Evolutionary conservation across 2,888 invertebrate species (phyloP).

Genomic region (Empis stercorea): DNA sequence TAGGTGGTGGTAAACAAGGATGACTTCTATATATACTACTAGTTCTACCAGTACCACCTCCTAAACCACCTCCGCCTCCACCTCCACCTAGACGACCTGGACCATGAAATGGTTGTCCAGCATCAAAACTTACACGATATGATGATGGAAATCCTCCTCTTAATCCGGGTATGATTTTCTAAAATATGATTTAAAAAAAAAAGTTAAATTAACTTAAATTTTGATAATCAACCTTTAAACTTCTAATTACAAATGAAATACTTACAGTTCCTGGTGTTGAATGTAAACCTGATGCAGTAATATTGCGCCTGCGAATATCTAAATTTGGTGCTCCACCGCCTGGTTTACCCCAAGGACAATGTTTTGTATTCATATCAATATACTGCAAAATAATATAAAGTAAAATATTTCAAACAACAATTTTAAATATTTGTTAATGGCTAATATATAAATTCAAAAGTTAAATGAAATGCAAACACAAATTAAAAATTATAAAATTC

Average conservation of each 20-base stretch:
- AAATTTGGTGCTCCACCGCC: conserved; percentile 61
- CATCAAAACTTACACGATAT: neutral
- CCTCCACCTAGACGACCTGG: neutral
- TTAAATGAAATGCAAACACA: neutral
- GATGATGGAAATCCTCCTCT: neutral
- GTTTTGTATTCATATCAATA: conserved; percentile 53
- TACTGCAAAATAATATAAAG: conserved; percentile 26
- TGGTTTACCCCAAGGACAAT: conserved; percentile 67
- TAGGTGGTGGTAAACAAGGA: neutral
- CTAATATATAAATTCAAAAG: neutral
- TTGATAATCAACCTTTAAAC: neutral
- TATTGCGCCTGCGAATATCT: conserved; percentile 52
- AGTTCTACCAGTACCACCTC: neutral
- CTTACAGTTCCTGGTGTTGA: conserved; percentile 45
- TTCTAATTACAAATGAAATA: conserved; percentile 4
- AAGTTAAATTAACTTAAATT: too few species aligned
- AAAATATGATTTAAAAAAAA: neutral
- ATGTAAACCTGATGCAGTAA: conserved; percentile 51
- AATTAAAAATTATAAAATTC: too few species aligned
- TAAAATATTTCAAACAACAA: neutral
- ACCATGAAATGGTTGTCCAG: neutral
- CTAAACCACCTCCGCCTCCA: neutral
- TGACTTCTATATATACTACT: neutral
- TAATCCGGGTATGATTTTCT: neutral
- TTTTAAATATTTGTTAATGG: neutral